Evolutionary conservation across 2,797 vertebrate species (phyloP), one percentile per base, ranked within the genome.

Genomic region (Lepilemur septentrionalis): DNA sequence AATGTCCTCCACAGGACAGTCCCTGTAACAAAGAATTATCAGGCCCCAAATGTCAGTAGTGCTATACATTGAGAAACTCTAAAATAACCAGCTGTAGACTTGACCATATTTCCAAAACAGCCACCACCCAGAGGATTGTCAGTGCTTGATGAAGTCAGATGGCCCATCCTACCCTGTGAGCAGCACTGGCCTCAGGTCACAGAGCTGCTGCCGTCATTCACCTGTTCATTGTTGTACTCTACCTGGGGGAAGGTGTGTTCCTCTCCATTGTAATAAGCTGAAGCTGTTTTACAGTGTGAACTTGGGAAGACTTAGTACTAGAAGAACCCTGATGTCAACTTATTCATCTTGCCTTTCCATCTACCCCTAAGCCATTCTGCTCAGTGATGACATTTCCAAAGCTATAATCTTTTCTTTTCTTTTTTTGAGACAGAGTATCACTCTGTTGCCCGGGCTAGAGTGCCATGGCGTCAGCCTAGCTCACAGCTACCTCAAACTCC

Each of bases 161-260:
- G 5, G 30, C 28, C 15, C 6, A 14, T 63, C 50, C 25, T 13
- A 14, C 23, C 35, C 52, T 4, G 4, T 20, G 8, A 22, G 55
- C 4, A 10, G 18, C 52, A 7, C n/a, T 32, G 32, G 72, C 67
- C 89, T 8, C 3, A 67, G 61, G 25, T n/a, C 79, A 17, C 10
- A 4, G 7, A 48, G 32, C 38, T 12, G 28, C 76, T 14, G 8
- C 28, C 50, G 22, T 5, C 55, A 28, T 18, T 75, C 15, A 41
- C 35, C 65, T 38, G 11, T 13, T 59, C 9, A 0, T 7, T 38
- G n/a, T 41, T 11, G 1, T 59, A 2, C 1, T 38, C 55, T 15
- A 0, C 18, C 52, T 48, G 4, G 48, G 48, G 25, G 41, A 9
- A n/a, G 70, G 43, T 7, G 23, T 32, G 23, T 25, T 46, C 67